A percentile compares a stretch with the other conserved stretches of the same genome.
phyloP scores from a whole-genome alignment of 2,797 vertebrate genomes.

The Pipistrellus nathusii region DNA sequence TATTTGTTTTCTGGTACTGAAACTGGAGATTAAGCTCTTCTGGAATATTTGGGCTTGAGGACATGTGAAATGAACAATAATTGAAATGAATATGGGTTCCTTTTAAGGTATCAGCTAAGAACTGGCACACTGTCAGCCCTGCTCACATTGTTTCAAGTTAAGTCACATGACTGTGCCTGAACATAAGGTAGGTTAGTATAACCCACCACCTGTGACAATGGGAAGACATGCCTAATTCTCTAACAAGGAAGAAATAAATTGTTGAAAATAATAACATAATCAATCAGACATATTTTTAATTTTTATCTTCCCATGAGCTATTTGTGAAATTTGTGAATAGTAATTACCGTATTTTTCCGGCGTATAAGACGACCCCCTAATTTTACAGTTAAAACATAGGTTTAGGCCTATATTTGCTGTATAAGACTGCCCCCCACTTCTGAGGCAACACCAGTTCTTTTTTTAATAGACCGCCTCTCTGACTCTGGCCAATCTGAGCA shows the following conservation, averaged over 20 bases:
- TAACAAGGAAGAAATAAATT: background rate
- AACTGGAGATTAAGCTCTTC: background rate
- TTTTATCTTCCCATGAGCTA: background rate
- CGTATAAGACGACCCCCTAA: too few relatives aligned
- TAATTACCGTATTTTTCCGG: background rate
- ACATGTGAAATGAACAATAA: background rate
- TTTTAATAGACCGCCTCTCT: too few relatives aligned
- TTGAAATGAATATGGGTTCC: background rate
- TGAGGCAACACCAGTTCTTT: too few relatives aligned
- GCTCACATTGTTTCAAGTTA: background rate
- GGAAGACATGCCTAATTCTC: background rate
- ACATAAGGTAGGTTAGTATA: background rate
- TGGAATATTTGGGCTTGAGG: background rate
- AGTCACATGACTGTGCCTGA: background rate
- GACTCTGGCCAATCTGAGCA: too few relatives aligned
- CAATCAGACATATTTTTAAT: background rate
- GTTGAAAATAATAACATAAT: background rate
- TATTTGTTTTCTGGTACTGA: background rate
- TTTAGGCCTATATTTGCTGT: too few relatives aligned
- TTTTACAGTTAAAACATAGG: too few relatives aligned
- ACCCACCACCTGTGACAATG: fast-evolving
- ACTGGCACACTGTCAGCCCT: background rate
- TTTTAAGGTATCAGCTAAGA: background rate
- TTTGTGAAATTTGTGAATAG: background rate
- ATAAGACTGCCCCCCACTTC: too few relatives aligned